Evolutionary conservation across 2,888 invertebrate genomes (phyloP).

Genomic region (Mantis religiosa): DNA sequence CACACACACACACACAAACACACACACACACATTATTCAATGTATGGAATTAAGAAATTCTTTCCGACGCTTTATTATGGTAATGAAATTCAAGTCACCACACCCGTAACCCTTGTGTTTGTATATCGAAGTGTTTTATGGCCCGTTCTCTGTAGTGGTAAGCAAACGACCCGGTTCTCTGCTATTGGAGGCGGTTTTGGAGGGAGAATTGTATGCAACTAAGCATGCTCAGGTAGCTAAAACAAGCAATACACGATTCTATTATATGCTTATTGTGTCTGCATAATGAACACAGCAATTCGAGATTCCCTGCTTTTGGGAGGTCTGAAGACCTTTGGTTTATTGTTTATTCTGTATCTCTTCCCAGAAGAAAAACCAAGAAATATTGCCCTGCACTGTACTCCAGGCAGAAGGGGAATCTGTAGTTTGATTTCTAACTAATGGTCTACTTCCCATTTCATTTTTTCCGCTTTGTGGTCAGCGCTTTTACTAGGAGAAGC

Average conservation of each 20-base stretch:
- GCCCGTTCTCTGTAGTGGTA: background rate
- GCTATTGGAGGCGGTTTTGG: background rate
- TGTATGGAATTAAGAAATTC: background rate
- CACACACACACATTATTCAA: background rate
- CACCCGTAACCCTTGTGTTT: background rate
- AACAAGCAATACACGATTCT: background rate
- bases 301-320: background rate
- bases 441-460: background rate
- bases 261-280: background rate
- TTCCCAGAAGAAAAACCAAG: background rate
- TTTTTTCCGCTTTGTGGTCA: background rate
- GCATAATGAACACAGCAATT: background rate
- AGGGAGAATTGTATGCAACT: background rate
- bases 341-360: background rate
- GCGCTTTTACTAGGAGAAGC: too few species aligned
- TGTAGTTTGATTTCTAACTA: background rate
- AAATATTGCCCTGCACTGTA: background rate
- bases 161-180: background rate
- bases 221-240: background rate
- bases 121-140: background rate
- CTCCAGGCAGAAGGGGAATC: background rate
- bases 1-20: background rate
- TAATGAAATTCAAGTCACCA: conserved; percentile 15
- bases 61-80: background rate
- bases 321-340: background rate